Percentiles rank a stretch among this genome's conserved stretches.
phyloP scores from a whole-genome alignment of 2,888 invertebrate species.

The Papilio demoleus region DNA sequence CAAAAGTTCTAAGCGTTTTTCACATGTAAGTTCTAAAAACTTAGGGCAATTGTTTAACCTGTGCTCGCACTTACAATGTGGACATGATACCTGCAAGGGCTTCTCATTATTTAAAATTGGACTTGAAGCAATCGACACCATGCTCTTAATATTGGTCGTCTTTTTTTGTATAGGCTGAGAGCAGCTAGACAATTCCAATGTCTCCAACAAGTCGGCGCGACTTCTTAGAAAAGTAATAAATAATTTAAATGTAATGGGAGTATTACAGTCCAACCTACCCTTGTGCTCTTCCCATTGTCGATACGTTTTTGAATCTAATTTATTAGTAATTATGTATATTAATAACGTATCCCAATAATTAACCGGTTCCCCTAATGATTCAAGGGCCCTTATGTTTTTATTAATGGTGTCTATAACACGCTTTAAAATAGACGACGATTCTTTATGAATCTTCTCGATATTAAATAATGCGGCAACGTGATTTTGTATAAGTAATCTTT shows the following conservation, averaged over 20 bases:
- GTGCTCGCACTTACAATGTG: not conserved
- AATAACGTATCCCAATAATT: conserved; percentile 3
- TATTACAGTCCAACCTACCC: conserved; percentile 6
- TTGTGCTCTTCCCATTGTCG: not conserved
- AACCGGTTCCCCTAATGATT: no score
- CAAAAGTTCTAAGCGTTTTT: not conserved
- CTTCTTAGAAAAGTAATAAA: conserved; percentile 44
- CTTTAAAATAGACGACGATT: no score
- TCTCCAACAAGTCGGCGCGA: conserved; percentile 47
- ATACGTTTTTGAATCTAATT: not conserved
- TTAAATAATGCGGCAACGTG: no score
- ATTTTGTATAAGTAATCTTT: no score
- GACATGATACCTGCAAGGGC: not conserved
- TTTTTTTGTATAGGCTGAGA: not conserved
- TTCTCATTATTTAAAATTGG: not conserved
- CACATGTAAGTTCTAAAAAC: not conserved
- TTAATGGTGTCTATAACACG: no score
- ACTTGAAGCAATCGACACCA: not conserved
- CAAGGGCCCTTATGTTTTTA: no score
- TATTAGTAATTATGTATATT: not conserved
- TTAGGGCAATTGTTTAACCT: not conserved
- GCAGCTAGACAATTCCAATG: conserved; percentile 14
- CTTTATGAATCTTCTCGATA: no score
- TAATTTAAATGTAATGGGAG: conserved; percentile 27
- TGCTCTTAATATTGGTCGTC: not conserved